Evolutionary conservation across 2,888 invertebrate species (phyloP).

Genomic region (Limnephilus lunatus): DNA sequence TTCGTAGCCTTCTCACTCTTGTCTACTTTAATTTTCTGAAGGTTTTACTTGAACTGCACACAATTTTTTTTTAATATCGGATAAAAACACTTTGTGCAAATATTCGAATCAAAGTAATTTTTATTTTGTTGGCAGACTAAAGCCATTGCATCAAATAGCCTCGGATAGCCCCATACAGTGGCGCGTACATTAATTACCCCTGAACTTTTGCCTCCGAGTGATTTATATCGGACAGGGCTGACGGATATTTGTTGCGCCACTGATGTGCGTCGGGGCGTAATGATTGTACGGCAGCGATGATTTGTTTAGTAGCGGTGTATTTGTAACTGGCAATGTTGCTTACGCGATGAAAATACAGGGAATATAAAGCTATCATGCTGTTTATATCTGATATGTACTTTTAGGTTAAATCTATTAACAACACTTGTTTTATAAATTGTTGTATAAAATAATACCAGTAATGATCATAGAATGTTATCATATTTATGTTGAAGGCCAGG

Average conservation of each 20-base stretch:
- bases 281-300: neutral
- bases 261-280: neutral
- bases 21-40: too few relatives aligned
- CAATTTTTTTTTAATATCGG: too few relatives aligned
- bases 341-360: neutral
- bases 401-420: neutral
- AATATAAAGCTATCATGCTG: neutral
- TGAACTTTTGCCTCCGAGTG: conserved; percentile 58
- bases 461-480: too few relatives aligned
- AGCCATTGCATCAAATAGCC: neutral
- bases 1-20: too few relatives aligned
- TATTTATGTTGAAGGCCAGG: too few relatives aligned
- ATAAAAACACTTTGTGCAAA: too few relatives aligned
- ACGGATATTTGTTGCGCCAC: conserved; percentile 41
- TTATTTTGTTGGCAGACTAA: neutral
- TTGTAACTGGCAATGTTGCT: neutral
- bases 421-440: too few relatives aligned
- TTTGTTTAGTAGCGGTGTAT: neutral
- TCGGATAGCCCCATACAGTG: conserved; percentile 20
- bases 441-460: too few relatives aligned
- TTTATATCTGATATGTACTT: neutral
- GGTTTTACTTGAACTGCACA: too few relatives aligned
- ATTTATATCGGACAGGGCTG: conserved; percentile 58
- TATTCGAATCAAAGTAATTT: neutral
- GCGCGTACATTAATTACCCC: conserved; percentile 59